Conservation (phyloP, 2,797 vertebrate species). For the Carapus acus region DNA sequence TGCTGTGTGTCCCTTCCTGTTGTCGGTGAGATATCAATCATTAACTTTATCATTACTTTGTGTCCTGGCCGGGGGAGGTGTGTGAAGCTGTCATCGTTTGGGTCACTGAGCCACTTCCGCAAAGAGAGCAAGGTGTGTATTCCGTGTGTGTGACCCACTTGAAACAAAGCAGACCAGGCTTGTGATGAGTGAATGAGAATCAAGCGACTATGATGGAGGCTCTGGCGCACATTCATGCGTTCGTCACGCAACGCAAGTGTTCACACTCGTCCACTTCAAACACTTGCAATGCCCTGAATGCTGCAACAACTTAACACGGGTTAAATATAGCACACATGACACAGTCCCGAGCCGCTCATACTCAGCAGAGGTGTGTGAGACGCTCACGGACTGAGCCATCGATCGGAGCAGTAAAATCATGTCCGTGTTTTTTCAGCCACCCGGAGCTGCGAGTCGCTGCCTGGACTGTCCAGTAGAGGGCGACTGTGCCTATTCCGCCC, state of each 20-base stretch:
- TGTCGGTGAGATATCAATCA: conserved; percentile 8
- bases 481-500: conserved; percentile 77
- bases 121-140: conserved; percentile 71
- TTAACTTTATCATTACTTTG: conserved; percentile 15
- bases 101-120: conserved; percentile 73
- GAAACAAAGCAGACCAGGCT: conserved; percentile 3
- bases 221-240: too few relatives aligned
- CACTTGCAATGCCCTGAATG: too few relatives aligned
- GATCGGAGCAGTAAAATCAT: too few relatives aligned
- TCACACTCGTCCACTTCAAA: too few relatives aligned
- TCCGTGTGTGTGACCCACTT: not conserved
- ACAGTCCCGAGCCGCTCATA: too few relatives aligned
- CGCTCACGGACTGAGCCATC: too few relatives aligned
- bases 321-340: too few relatives aligned
- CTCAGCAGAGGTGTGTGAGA: too few relatives aligned
- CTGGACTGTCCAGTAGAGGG: conserved; percentile 73
- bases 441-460: conserved; percentile 72
- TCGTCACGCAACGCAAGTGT: too few relatives aligned
- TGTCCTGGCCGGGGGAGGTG: conserved; percentile 68
- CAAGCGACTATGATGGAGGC: too few relatives aligned
- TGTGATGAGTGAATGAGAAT: too few relatives aligned
- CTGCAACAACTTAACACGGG: too few relatives aligned
- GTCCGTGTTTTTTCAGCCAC: conserved; percentile 59
- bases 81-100: conserved; percentile 79
- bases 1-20: not conserved